phyloP scores from a whole-genome alignment of 2,888 invertebrate genomes.

The Eulithis testata region DNA sequence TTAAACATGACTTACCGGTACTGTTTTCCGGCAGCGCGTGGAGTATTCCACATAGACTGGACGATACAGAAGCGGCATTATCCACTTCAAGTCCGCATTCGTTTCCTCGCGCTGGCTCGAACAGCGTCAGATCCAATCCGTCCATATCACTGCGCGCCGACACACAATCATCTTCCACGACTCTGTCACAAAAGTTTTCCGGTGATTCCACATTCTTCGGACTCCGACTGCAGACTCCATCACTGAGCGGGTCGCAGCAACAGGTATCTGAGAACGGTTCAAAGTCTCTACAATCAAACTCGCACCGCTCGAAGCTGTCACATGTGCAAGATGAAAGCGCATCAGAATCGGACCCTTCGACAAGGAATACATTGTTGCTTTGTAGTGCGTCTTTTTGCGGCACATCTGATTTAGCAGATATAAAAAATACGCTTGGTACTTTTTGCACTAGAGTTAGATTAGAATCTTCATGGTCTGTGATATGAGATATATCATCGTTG shows the following conservation, averaged over 20 bases:
- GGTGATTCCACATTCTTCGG: constrained; percentile 80
- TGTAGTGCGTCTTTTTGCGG: constrained; percentile 60
- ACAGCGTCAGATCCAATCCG: constrained; percentile 87
- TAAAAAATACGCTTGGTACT: constrained; percentile 77
- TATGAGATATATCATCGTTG: constrained; percentile 60
- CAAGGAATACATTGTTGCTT: constrained; percentile 65
- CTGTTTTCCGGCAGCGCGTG: constrained; percentile 65
- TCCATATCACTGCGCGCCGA: constrained; percentile 86
- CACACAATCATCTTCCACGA: constrained; percentile 71
- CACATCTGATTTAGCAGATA: constrained; percentile 66
- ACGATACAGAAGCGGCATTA: constrained; percentile 53
- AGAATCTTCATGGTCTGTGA: constrained; percentile 51
- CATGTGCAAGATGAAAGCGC: constrained; percentile 83
- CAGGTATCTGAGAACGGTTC: constrained; percentile 86
- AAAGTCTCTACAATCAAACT: constrained; percentile 84
- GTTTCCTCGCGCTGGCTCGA: constrained; percentile 84
- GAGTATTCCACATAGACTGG: constrained; percentile 73
- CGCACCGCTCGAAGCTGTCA: constrained; percentile 83
- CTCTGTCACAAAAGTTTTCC: constrained; percentile 73
- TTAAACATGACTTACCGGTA: constrained; percentile 68
- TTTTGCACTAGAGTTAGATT: constrained; percentile 72
- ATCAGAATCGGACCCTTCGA: constrained; percentile 77
- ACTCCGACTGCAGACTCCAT: constrained; percentile 79
- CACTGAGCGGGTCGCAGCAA: constrained; percentile 82
- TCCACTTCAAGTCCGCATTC: constrained; percentile 53